phyloP scores from a whole-genome alignment of 2,113 vertebrate species.

The Meleagris gallopavo region DNA sequence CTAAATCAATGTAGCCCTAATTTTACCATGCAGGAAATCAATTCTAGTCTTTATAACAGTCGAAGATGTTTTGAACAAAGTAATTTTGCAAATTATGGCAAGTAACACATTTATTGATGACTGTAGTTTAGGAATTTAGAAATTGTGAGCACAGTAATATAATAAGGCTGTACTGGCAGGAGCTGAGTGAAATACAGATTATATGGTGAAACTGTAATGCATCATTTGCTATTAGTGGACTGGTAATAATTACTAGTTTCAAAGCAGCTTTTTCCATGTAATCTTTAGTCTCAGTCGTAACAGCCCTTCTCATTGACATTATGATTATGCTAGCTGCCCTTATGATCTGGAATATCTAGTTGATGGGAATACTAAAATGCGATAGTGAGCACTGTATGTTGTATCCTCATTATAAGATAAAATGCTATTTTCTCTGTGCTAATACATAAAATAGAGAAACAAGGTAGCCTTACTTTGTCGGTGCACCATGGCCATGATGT shows the following conservation, averaged over 20 bases:
- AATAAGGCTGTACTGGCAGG: slow-evolving; percentile 68
- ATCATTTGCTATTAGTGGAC: slow-evolving; percentile 87
- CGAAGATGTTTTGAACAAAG: slow-evolving; percentile 85
- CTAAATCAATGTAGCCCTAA: slow-evolving; percentile 83
- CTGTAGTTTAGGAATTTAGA: slow-evolving; percentile 80
- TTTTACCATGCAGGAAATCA: slow-evolving; percentile 82
- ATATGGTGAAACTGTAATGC: slow-evolving; percentile 81
- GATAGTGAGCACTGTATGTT: slow-evolving; percentile 71
- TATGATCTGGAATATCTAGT: slow-evolving; percentile 80
- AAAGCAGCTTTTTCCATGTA: slow-evolving; percentile 82
- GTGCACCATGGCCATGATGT: not conserved
- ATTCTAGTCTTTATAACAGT: slow-evolving; percentile 82
- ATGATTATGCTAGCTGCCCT: slow-evolving; percentile 83
- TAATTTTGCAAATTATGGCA: slow-evolving; percentile 84
- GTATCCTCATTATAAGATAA: slow-evolving; percentile 80
- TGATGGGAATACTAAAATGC: slow-evolving; percentile 82
- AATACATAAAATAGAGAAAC: slow-evolving; percentile 67
- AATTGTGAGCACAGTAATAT: slow-evolving; percentile 76
- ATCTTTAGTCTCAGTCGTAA: slow-evolving; percentile 84
- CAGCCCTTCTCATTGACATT: slow-evolving; percentile 87
- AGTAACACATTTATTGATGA: slow-evolving; percentile 85
- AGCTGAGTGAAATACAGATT: slow-evolving; percentile 82
- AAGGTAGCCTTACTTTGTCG: slow-evolving; percentile 58
- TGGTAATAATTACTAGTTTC: slow-evolving; percentile 88
- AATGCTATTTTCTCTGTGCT: slow-evolving; percentile 81